Evolutionary conservation across 2,888 invertebrate species (phyloP), one percentile per base, ranked within the genome.

Genomic region (Spodoptera exigua): DNA sequence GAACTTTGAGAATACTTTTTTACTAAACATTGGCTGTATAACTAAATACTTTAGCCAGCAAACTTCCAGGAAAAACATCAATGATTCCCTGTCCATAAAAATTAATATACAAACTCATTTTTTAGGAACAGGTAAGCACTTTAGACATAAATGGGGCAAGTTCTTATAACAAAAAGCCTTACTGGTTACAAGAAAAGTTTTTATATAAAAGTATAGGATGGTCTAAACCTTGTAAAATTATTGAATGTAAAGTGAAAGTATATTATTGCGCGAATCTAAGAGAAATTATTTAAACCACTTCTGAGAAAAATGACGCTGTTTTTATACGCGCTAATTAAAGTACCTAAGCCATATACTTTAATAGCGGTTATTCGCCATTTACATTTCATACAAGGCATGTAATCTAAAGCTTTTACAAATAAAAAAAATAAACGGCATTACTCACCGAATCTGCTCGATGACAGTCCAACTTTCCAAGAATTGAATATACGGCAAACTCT

Each of bases 401-500:
- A 76, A 70, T 70, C 66, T 70, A 61, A 78, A 68, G 62, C 69
- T 70, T 65, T 71, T 45, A 45, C 59, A 58, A 70, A 63, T 62
- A 65, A 67, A 66, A 59, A 46, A 70, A 70, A 66, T 68, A 74
- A 81, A 78, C 13, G n/a, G 76, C 71, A 89, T 90, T 91, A 91
- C 92, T 92, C 89, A 92, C 92, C 90, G 81, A 88, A 87, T 84
- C 80, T 80, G 79, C 79, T 83, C 87, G 81, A 87, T 87, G 86
- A 86, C 89, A 86, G 90, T 89, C 91, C 91, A 87, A 90, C 87
- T 89, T 92, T 91, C 91, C 87, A 82, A 89, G 90, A 90, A 90
- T 85, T 87, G 80, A 77, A 82, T 85, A 82, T 83, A 83, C 80
- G 82, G 84, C 83, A 80, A 84, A 80, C 78, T 80, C 70, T 70